Percentiles rank a stretch among this genome's conserved stretches.
These are phyloP conservation scores for Chiridota heheva DNA, from an alignment of 35 echinoderm and acorn worm genomes.

Conservation along the genomic window DNA sequence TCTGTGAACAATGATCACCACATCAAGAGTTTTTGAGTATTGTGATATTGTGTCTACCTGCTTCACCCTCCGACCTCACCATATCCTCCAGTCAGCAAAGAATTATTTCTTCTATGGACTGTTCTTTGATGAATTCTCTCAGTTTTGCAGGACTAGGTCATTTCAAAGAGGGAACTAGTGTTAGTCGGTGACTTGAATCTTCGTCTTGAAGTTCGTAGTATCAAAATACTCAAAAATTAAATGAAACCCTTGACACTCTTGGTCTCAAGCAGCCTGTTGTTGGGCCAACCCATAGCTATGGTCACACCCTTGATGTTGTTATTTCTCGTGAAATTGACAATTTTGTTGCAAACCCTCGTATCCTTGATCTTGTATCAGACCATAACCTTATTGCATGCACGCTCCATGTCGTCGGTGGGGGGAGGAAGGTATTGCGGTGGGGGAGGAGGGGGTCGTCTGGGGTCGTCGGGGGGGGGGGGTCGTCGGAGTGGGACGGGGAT, in stretches of 20 bases:
- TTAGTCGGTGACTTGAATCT: conserved; percentile 49
- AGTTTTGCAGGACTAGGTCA: conserved; percentile 32
- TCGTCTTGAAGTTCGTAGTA: conserved; percentile 29
- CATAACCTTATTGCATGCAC: conserved; percentile 22
- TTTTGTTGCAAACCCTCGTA: conserved; percentile 11
- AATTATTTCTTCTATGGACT: conserved; percentile 22
- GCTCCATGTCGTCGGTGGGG: conserved; percentile 6
- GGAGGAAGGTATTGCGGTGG: no score
- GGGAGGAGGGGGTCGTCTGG: no score
- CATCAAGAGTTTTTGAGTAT: conserved; percentile 37
- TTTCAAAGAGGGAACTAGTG: conserved; percentile 43
- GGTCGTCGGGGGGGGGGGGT: no score
- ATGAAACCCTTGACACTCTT: conserved; percentile 1
- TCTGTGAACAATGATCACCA: background rate
- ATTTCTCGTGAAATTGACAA: conserved; percentile 17
- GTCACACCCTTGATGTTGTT: conserved; percentile 46
- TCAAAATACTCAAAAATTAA: conserved; percentile 15
- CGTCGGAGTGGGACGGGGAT: no score
- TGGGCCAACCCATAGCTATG: conserved; percentile 29
- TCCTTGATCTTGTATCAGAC: conserved; percentile 42
- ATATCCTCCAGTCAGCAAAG: conserved; percentile 25
- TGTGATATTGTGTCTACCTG: conserved; percentile 42
- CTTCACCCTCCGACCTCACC: background rate
- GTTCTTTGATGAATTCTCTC: conserved; percentile 42
- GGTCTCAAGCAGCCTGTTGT: conserved; percentile 39